Conservation (phyloP, 2,888 invertebrate species). For the Pediacus dermestoides region DNA sequence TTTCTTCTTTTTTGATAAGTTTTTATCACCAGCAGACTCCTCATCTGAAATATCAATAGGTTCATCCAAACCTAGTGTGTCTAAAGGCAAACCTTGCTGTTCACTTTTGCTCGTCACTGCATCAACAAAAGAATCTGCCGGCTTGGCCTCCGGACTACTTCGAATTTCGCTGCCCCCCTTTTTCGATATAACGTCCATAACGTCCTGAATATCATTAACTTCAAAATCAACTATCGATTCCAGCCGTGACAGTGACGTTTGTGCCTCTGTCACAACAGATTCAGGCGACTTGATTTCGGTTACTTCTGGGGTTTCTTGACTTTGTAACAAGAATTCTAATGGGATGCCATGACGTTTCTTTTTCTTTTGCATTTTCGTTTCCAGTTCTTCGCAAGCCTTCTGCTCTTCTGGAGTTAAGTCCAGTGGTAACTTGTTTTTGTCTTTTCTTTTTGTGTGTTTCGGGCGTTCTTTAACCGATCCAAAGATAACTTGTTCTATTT, state of each 20-base stretch:
- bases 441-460: constrained; percentile 23
- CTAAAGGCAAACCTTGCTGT: constrained; percentile 34
- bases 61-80: constrained; percentile 19
- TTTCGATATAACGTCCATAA: constrained; percentile 41
- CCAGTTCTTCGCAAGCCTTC: constrained; percentile 41
- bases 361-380: constrained; percentile 34
- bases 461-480: constrained; percentile 61
- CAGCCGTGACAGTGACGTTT: constrained; percentile 36
- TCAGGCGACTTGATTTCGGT: constrained; percentile 22
- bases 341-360: constrained; percentile 36
- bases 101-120: constrained; percentile 5
- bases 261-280: constrained; percentile 21
- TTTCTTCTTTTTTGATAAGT: constrained; percentile 4
- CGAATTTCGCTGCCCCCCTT: constrained; percentile 17
- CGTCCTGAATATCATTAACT: constrained; percentile 44
- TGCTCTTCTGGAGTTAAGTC: constrained; percentile 46
- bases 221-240: constrained; percentile 47
- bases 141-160: neutral
- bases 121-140: constrained; percentile 4
- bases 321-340: constrained; percentile 29
- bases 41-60: constrained; percentile 23
- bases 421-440: constrained; percentile 25
- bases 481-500: constrained; percentile 58
- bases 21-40: constrained; percentile 15
- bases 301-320: constrained; percentile 20